Percentiles rank a stretch among this genome's conserved stretches.
phyloP scores from a whole-genome alignment of 2,888 invertebrate genomes.

The Chrysomela aeneicollis region DNA sequence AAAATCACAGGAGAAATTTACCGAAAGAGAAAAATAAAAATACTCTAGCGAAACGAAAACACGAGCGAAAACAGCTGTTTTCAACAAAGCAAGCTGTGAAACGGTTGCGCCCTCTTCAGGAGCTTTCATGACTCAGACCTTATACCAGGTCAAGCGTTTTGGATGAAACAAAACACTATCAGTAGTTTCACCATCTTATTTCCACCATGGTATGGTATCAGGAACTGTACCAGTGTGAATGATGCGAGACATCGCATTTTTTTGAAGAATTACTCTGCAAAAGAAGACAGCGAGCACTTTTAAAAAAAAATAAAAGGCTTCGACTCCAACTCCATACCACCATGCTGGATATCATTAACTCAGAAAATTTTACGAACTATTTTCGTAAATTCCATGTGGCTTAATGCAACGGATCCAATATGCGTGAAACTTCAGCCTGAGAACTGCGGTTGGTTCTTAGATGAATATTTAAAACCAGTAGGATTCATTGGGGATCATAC shows the following conservation, averaged over 20 bases:
- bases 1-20: too few species aligned
- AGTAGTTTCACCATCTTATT: too few species aligned
- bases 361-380: slow-evolving; percentile 15
- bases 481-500: slow-evolving; percentile 23
- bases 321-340: slow-evolving; percentile 29
- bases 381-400: slow-evolving; percentile 17
- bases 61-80: too few species aligned
- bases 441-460: slow-evolving; percentile 19
- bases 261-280: slow-evolving; percentile 46
- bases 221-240: slow-evolving; percentile 45
- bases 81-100: too few species aligned
- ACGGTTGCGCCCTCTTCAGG: too few species aligned
- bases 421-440: background rate
- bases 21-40: too few species aligned
- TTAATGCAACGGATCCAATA: slow-evolving; percentile 11
- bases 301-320: slow-evolving; percentile 49
- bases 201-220: too few species aligned
- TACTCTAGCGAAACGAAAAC: too few species aligned
- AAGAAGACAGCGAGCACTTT: slow-evolving; percentile 46
- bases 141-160: too few species aligned
- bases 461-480: slow-evolving; percentile 23
- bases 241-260: slow-evolving; percentile 49
- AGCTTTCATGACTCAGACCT: too few species aligned
- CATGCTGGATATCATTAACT: slow-evolving; percentile 10
- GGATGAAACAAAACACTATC: too few species aligned